Base-by-base conservation (phyloP, 1,140 invertebrate species). In the Heliconius hewitsoni region DNA sequence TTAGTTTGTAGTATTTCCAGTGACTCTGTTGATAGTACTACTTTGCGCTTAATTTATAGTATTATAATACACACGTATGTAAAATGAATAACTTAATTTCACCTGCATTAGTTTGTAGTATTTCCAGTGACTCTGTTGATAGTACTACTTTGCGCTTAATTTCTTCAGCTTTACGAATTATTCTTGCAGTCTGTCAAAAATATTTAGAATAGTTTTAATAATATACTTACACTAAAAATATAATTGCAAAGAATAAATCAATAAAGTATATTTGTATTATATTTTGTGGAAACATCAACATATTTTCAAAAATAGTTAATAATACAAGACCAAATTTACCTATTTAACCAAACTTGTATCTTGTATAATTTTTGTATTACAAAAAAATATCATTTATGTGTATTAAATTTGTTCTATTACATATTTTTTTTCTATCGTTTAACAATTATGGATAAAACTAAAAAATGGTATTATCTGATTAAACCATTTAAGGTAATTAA, bases 81-180 rank as follows among this genome's bases (percentile, higher is more conserved):
- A 57, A 23, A 34, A 55, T 73, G 19, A 42, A 27, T 42, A 52
- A 52, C 19, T 60, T 52, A 57, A 81, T 30, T 57, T 52, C 60
- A 81, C 80, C 76, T 72, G 71, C 23, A 55, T 75, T 74, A 50
- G 71, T 66, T 30, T 30, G 27, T 23, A 66, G 13, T 27, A 30
- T 27, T 66, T 66, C 60, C 1, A 66, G 9, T 66, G 60, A n/a
- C 11, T 66, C 60, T 39, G 77, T 37, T 81, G 75, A 74, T 74
- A 81, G 78, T 37, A 73, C 52, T 66, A 71, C 77, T 78, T 88
- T 90, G 4, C 87, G 84, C 82, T 94, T 95, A 2, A 92, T 85
- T 75, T 92, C 90, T 79, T 94, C 92, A 27, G 86, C 86, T 86
- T 91, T 95, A 18, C 85, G 82, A 70, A 92, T 70, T 57, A 91